Evolutionary conservation across 2,113 vertebrate species (phyloP), one percentile per base, ranked within the genome.

Genomic region (Cololabis saira): DNA sequence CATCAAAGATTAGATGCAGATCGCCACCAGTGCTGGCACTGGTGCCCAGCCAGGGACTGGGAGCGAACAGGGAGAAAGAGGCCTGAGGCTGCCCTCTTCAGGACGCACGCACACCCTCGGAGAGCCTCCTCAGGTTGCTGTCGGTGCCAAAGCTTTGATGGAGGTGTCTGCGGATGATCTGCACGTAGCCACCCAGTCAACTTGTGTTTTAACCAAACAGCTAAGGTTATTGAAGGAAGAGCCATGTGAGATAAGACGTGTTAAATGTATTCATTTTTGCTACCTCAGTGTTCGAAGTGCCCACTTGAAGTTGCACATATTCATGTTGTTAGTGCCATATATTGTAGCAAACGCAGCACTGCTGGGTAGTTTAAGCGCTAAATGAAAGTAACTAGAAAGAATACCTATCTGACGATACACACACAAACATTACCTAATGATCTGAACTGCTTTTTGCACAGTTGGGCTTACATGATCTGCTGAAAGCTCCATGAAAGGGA

Each of bases 251-350:
- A 44, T 68, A 63, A 77, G 30, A 64, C 27, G 33, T 79, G 52
- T 71, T 69, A 68, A 64, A 82, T 83, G 53, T 82, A 24, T 85
- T 82, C 65, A 67, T 80, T 82, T n/a, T 84, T 88, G 79, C 92
- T 94, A 93, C 92, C 93, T 94, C 92, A 91, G 40, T 56, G 70
- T 78, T 87, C 80, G 55, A 91, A 90, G 89, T 93, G 89, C 85
- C 92, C 84, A 89, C 90, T 85, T 89, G 51, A 86, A 89, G 77
- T 91, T 90, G 83, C 87, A 90, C 87, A 73, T 72, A 72, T 48
- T 74, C 57, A 69, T 74, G 71, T 82, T 80, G 71, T 72, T 18
- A 71, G 85, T 93, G 90, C 87, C 84, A 87, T 90, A 80, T 84
- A 24, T 40, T 72, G 66, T 82, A 74, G 71, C 48, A 71, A 70